A percentile compares a stretch with the other conserved stretches of the same genome.
These are phyloP conservation scores for Clamator glandarius DNA, from an alignment of 2,797 vertebrate genomes.

Conservation along the genomic window DNA sequence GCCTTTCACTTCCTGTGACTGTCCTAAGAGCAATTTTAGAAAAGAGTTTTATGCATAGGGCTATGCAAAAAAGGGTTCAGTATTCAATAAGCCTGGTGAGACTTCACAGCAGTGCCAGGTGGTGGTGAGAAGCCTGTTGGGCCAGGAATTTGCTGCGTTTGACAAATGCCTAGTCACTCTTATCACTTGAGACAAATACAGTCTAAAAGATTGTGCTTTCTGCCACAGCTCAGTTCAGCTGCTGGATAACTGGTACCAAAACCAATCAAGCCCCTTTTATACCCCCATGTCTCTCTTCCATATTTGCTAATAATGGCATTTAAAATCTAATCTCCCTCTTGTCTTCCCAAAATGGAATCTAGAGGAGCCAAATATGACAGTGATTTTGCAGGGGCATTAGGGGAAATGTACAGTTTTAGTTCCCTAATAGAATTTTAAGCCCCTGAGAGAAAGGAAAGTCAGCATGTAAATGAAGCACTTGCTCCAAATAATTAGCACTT, in stretches of 20 bases:
- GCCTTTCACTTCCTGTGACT: background rate
- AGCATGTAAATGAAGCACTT: background rate
- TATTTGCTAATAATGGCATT: conserved; percentile 30
- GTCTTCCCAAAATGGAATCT: conserved; percentile 55
- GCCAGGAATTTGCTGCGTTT: background rate
- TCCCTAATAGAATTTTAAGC: conserved; percentile 61
- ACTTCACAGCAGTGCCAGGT: background rate
- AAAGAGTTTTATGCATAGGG: background rate
- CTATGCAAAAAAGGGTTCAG: background rate
- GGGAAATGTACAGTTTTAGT: conserved; percentile 24
- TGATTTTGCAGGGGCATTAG: conserved; percentile 16
- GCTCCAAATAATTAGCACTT: conserved; percentile 58
- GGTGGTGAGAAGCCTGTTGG: background rate
- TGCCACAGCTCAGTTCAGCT: conserved; percentile 33
- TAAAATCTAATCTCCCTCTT: conserved; percentile 56
- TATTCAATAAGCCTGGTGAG: background rate
- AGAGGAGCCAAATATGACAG: conserved; percentile 40
- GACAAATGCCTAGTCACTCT: background rate
- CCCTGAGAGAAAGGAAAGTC: conserved; percentile 42
- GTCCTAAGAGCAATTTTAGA: background rate
- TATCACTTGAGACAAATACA: conserved; percentile 38
- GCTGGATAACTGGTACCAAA: conserved; percentile 39
- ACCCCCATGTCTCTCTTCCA: background rate
- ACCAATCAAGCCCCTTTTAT: conserved; percentile 35
- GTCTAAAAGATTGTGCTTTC: conserved; percentile 8